Percentiles rank a stretch among this genome's conserved stretches.
These are phyloP conservation scores for Sitta carolinensis DNA, from an alignment of 2,797 vertebrate species.

Conservation along the genomic window DNA sequence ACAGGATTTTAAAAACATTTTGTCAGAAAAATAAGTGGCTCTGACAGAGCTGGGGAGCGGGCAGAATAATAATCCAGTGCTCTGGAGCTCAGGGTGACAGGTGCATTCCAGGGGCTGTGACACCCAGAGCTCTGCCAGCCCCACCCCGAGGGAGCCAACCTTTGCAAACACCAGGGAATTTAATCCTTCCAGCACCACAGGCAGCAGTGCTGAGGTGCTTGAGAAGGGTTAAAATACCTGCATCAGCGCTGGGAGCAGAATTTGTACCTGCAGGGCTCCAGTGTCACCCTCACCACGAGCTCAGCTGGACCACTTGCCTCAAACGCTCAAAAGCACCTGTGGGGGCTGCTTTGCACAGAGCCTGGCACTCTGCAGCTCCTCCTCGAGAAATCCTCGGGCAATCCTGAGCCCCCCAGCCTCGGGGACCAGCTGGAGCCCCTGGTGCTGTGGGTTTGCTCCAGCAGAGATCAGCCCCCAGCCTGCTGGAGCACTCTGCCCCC, in stretches of 20 bases:
- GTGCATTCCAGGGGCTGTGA: background rate
- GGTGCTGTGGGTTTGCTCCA: background rate
- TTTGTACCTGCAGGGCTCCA: background rate
- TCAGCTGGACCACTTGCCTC: background rate
- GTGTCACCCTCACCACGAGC: background rate
- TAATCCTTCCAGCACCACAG: background rate
- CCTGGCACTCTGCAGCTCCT: background rate
- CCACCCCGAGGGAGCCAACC: background rate
- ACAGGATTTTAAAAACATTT: slow-evolving; percentile 67
- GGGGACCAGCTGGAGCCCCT: background rate
- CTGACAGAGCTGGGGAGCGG: slow-evolving; percentile 48
- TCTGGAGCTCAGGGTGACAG: background rate
- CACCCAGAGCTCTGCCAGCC: background rate
- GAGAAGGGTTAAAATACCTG: background rate
- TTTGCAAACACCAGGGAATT: background rate
- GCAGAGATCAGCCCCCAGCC: background rate
- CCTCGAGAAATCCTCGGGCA: background rate
- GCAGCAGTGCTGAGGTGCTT: background rate
- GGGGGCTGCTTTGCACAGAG: background rate
- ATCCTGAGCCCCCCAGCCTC: background rate
- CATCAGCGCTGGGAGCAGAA: background rate
- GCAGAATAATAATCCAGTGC: slow-evolving; percentile 31
- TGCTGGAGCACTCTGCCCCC: background rate
- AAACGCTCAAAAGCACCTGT: rapidly evolving
- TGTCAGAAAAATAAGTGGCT: slow-evolving; percentile 69